Percentiles rank a stretch among this genome's conserved stretches.
Evolutionary conservation across 2,888 invertebrate species (phyloP).

Genomic region (Chorisops tibialis): DNA sequence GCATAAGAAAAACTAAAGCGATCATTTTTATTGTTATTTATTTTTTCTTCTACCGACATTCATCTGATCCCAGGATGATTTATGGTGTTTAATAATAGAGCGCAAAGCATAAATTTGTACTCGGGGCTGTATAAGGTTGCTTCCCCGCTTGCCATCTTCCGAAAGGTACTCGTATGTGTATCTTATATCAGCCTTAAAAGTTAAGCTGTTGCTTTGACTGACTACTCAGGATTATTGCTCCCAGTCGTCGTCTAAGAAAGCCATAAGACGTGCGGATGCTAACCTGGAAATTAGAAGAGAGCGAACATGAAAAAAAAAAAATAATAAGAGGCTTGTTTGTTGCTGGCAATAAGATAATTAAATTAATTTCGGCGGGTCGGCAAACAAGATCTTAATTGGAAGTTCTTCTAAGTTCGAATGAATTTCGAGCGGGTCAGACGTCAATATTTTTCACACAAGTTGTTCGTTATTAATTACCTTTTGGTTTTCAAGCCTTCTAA

Average conservation of each 20-base stretch:
- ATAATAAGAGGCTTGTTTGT: not conserved
- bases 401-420: slow-evolving; percentile 10
- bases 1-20: slow-evolving; percentile 4
- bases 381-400: slow-evolving; percentile 25
- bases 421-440: not conserved
- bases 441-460: no score
- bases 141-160: not conserved
- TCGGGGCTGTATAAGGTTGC: not conserved
- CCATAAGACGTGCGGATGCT: not conserved
- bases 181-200: slow-evolving; percentile 1
- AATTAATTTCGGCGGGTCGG: slow-evolving; percentile 24
- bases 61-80: slow-evolving; percentile 32
- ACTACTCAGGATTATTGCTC: slow-evolving; percentile 14
- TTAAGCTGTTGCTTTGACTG: slow-evolving; percentile 27
- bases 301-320: not conserved
- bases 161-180: not conserved
- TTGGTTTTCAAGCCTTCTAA: no score
- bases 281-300: slow-evolving; percentile 18
- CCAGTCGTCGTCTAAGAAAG: not conserved
- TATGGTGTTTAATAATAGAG: slow-evolving; percentile 32
- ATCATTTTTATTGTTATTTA: slow-evolving; percentile 21
- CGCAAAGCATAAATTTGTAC: slow-evolving; percentile 27
- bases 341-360: slow-evolving; percentile 19
- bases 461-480: no score
- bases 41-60: slow-evolving; percentile 24